These are phyloP conservation scores for Acropora yongei DNA, from an alignment of 64 coral and sea anemone species.

Conservation along the genomic window DNA sequence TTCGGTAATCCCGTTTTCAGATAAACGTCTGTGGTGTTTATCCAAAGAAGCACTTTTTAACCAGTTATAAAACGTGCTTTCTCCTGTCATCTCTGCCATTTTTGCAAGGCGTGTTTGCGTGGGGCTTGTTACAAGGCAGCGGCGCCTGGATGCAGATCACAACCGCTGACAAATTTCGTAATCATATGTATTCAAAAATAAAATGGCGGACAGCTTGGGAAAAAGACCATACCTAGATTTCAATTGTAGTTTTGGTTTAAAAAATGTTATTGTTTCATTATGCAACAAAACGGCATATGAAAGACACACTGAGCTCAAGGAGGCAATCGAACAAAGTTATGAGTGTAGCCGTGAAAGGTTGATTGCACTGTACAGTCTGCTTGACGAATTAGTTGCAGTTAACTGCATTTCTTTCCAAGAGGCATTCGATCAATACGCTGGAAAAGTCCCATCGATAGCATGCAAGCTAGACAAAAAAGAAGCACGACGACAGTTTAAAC, in stretches of 20 bases:
- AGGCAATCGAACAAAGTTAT: constrained; percentile 24
- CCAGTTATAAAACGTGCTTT: constrained; percentile 18
- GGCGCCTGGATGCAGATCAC: background rate
- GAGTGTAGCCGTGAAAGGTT: constrained; percentile 8
- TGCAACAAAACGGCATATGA: constrained; percentile 29
- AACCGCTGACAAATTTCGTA: background rate
- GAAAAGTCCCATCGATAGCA: constrained; percentile 42
- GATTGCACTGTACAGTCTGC: constrained; percentile 28
- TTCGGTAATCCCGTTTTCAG: constrained; percentile 15
- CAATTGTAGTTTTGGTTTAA: constrained; percentile 28
- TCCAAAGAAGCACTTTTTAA: constrained; percentile 21
- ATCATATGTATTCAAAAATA: constrained; percentile 25
- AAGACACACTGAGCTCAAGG: constrained; percentile 41
- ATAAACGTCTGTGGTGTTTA: constrained; percentile 22
- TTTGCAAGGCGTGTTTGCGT: background rate
- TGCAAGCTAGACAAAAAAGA: constrained; percentile 39
- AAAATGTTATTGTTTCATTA: constrained; percentile 38
- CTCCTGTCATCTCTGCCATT: constrained; percentile 2
- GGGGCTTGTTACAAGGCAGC: background rate
- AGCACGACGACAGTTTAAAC: constrained; percentile 51
- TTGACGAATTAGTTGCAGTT: constrained; percentile 42
- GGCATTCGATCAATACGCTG: constrained; percentile 52
- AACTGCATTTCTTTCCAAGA: constrained; percentile 27
- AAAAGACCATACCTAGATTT: constrained; percentile 36
- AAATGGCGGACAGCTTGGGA: constrained; percentile 12